phyloP scores from a whole-genome alignment of 2,113 vertebrate species.

The Chrysochloris asiatica region DNA sequence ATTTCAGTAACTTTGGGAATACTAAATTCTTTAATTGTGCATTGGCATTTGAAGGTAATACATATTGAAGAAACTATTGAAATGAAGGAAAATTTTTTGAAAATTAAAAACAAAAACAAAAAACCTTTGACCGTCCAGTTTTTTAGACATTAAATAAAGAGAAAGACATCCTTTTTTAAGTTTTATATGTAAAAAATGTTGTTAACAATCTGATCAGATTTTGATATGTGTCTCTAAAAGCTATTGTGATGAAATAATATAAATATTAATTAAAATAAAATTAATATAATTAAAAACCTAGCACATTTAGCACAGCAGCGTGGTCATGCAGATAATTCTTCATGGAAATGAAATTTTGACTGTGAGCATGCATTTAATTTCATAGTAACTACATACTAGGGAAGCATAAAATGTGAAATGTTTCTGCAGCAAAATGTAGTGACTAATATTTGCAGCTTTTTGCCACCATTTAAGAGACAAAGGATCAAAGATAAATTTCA shows the following conservation, averaged over 20 bases:
- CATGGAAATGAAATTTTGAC: slow-evolving; percentile 23
- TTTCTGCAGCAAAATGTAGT: slow-evolving; percentile 66
- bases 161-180: slow-evolving; percentile 91
- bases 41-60: slow-evolving; percentile 80
- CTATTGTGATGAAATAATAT: slow-evolving; percentile 72
- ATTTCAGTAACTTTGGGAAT: slow-evolving; percentile 75
- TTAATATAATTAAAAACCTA: slow-evolving; percentile 54
- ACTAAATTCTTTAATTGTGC: slow-evolving; percentile 56
- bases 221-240: slow-evolving; percentile 79
- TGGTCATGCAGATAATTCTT: slow-evolving; percentile 52
- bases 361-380: slow-evolving; percentile 63
- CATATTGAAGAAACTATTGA: slow-evolving; percentile 75
- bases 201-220: slow-evolving; percentile 77
- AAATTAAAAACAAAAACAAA: neutral
- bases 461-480: neutral
- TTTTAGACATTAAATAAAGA: slow-evolving; percentile 77
- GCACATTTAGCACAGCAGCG: slow-evolving; percentile 38
- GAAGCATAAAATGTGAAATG: slow-evolving; percentile 63
- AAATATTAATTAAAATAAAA: slow-evolving; percentile 55
- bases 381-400: slow-evolving; percentile 55
- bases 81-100: slow-evolving; percentile 64
- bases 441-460: slow-evolving; percentile 54
- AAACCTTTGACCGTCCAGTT: slow-evolving; percentile 70
- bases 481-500: neutral
- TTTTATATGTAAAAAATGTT: slow-evolving; percentile 81